Conservation (phyloP, 2,113 vertebrate genomes). For the Himantopus leucocephalus region DNA sequence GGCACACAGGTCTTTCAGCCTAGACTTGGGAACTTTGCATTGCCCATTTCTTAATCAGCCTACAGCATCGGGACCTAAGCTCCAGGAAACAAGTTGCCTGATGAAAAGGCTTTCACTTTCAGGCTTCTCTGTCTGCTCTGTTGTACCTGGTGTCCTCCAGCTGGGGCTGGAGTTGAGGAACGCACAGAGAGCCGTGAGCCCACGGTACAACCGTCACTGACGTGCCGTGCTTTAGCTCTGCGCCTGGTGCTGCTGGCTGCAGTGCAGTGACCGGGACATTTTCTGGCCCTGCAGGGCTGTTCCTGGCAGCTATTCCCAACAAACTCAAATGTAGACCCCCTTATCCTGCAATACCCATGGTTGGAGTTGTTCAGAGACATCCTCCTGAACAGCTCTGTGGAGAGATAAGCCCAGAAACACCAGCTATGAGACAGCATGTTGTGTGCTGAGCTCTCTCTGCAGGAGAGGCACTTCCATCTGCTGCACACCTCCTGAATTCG, state of each 20-base stretch:
- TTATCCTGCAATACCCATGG: background rate
- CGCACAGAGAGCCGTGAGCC: background rate
- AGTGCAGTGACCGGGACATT: background rate
- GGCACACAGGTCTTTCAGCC: background rate
- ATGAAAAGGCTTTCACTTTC: background rate
- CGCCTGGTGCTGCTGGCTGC: background rate
- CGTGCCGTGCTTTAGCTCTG: background rate
- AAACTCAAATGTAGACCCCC: background rate
- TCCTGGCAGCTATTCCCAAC: background rate
- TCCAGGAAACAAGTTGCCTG: background rate
- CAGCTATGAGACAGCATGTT: background rate
- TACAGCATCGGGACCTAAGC: background rate
- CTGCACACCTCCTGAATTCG: background rate
- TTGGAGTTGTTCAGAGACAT: background rate
- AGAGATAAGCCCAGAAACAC: background rate
- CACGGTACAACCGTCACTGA: background rate
- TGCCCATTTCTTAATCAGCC: background rate
- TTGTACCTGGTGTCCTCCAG: background rate
- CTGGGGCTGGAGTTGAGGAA: background rate
- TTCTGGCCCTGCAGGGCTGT: background rate
- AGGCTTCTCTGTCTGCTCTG: background rate
- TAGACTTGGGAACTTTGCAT: background rate
- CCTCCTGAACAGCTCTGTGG: background rate
- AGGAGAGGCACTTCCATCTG: background rate
- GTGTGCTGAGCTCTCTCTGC: background rate